phyloP scores from a whole-genome alignment of 2,113 vertebrate species.

The Perognathus longimembris region DNA sequence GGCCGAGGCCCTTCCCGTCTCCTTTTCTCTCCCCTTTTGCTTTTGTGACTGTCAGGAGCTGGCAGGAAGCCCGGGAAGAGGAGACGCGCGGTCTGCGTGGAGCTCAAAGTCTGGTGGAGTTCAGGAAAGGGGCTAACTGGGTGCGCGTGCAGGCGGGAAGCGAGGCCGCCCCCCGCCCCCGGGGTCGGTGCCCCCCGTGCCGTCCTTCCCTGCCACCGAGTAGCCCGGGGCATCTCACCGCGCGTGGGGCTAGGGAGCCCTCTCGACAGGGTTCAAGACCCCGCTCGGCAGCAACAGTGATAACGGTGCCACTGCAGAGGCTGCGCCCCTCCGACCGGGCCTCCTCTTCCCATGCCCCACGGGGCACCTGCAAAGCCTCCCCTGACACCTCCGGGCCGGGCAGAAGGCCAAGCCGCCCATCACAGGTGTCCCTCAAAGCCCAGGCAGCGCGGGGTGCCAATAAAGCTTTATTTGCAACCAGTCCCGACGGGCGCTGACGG shows the following conservation, averaged over 20 bases:
- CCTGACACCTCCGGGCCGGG: too few relatives aligned
- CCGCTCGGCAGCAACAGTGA: too few relatives aligned
- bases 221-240: too few relatives aligned
- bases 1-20: neutral
- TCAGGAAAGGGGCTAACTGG: neutral
- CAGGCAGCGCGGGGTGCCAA: neutral
- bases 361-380: neutral
- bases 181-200: too few relatives aligned
- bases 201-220: neutral
- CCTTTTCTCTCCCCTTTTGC: neutral
- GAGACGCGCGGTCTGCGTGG: neutral
- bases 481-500: rapidly evolving
- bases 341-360: too few relatives aligned
- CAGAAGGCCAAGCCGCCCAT: neutral
- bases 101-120: neutral
- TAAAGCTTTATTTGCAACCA: slow-evolving; percentile 5
- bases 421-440: neutral
- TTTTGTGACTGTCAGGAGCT: neutral
- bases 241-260: too few relatives aligned
- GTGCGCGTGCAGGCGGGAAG: rapidly evolving
- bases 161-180: neutral
- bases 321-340: too few relatives aligned
- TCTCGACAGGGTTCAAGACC: slow-evolving; percentile 14
- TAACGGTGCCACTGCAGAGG: too few relatives aligned
- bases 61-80: neutral